These are phyloP conservation scores for Nycticryphes semicollaris DNA, from an alignment of 2,113 vertebrate genomes.

Conservation along the genomic window DNA sequence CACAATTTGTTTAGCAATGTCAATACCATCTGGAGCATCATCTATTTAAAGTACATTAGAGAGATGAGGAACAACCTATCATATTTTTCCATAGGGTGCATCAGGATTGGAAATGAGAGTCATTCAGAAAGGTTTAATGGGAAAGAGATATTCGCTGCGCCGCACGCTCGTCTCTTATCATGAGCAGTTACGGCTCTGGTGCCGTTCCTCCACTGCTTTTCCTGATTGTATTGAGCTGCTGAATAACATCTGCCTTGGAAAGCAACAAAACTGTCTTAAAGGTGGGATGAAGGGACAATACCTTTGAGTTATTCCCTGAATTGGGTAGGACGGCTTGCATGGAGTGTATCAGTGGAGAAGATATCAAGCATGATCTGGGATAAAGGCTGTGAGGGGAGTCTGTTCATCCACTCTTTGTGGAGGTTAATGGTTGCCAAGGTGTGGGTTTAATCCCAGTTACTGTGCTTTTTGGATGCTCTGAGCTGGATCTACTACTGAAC, in stretches of 20 bases:
- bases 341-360: background rate
- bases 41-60: conserved; percentile 73
- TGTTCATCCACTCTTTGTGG: accelerated
- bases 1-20: conserved; percentile 73
- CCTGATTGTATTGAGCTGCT: conserved; percentile 31
- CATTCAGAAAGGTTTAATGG: conserved; percentile 62
- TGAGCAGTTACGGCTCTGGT: background rate
- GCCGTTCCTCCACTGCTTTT: background rate
- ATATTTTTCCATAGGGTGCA: conserved; percentile 68
- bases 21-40: conserved; percentile 73
- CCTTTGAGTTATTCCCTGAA: background rate
- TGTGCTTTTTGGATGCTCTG: background rate
- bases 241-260: conserved; percentile 20
- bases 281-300: background rate
- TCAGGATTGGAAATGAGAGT: conserved; percentile 67
- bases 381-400: background rate
- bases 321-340: background rate
- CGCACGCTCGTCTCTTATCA: background rate
- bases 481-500: background rate
- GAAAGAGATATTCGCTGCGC: conserved; percentile 16
- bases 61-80: conserved; percentile 69
- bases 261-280: conserved; percentile 20
- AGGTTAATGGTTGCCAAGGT: background rate
- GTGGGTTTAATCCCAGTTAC: background rate
- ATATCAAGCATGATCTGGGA: background rate